Conservation (phyloP, 2,113 vertebrate genomes). For the Ramphastos sulfuratus region DNA sequence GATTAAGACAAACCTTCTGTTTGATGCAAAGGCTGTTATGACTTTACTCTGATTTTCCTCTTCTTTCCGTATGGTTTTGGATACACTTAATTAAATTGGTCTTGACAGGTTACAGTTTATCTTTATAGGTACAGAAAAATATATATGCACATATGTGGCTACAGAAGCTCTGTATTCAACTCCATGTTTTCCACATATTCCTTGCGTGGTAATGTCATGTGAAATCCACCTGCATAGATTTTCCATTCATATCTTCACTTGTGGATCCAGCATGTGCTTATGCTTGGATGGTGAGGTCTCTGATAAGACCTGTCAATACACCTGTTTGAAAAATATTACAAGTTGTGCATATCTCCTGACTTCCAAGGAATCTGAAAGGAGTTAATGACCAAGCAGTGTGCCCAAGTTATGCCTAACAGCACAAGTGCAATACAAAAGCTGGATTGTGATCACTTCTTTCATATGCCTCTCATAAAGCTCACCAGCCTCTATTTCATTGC, state of each 20-base stretch:
- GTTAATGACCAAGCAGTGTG: background rate
- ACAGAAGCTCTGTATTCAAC: background rate
- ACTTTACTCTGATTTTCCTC: background rate
- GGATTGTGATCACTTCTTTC: background rate
- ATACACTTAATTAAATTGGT: background rate
- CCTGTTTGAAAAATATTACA: background rate
- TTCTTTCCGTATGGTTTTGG: background rate
- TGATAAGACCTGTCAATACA: background rate
- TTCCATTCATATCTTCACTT: background rate
- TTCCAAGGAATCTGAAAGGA: background rate
- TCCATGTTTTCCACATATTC: background rate
- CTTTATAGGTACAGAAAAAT: background rate
- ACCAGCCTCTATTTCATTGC: background rate
- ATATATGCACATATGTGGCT: accelerated
- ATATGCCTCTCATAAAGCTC: background rate
- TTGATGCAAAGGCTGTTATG: background rate
- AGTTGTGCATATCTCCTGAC: background rate
- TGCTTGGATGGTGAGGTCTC: background rate
- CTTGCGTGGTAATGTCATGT: background rate
- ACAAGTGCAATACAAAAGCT: background rate
- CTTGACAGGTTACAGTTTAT: background rate
- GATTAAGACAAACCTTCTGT: background rate
- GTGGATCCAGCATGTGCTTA: background rate
- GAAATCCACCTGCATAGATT: background rate
- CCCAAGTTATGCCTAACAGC: too few species aligned